Conservation (phyloP, 2,888 invertebrate genomes). For the Ornithoptera priamus region DNA sequence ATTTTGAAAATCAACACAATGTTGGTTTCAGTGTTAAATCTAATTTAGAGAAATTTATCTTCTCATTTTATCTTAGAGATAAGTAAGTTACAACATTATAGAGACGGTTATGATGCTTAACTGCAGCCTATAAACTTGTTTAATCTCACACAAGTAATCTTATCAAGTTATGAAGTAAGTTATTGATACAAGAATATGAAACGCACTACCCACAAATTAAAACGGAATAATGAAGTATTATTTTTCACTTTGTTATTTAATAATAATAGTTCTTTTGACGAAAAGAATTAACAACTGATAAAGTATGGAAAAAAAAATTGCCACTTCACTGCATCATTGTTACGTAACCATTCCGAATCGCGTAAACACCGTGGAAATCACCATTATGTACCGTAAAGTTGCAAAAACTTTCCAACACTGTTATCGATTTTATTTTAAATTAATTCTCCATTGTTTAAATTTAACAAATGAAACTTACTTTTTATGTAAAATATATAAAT, state of each 20-base stretch:
- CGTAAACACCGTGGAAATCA: slow-evolving; percentile 27
- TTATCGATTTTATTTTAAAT: slow-evolving; percentile 9
- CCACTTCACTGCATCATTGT: slow-evolving; percentile 27
- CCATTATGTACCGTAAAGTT: slow-evolving; percentile 13
- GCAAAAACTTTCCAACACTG: slow-evolving; percentile 29
- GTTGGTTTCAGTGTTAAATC: background rate
- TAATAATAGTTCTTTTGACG: background rate
- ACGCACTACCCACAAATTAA: background rate
- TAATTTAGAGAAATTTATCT: slow-evolving; percentile 2
- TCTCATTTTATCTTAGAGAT: slow-evolving; percentile 15
- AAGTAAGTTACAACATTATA: background rate
- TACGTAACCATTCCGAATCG: slow-evolving; percentile 28
- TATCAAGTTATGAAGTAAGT: background rate
- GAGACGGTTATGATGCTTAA: too few relatives aligned
- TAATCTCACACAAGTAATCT: background rate
- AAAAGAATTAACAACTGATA: slow-evolving; percentile 11
- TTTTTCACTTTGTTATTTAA: slow-evolving; percentile 2
- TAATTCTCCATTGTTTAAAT: slow-evolving; percentile 1
- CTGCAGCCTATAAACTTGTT: background rate
- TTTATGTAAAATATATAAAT: slow-evolving; percentile 48
- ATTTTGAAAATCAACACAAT: background rate
- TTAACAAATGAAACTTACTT: slow-evolving; percentile 57
- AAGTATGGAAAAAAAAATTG: slow-evolving; percentile 24
- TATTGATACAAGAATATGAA: background rate
- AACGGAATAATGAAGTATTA: background rate